Percentiles rank a stretch among this genome's conserved stretches.
These are phyloP conservation scores for Falcunculus frontatus DNA, from an alignment of 2,113 vertebrate genomes.

Conservation along the genomic window DNA sequence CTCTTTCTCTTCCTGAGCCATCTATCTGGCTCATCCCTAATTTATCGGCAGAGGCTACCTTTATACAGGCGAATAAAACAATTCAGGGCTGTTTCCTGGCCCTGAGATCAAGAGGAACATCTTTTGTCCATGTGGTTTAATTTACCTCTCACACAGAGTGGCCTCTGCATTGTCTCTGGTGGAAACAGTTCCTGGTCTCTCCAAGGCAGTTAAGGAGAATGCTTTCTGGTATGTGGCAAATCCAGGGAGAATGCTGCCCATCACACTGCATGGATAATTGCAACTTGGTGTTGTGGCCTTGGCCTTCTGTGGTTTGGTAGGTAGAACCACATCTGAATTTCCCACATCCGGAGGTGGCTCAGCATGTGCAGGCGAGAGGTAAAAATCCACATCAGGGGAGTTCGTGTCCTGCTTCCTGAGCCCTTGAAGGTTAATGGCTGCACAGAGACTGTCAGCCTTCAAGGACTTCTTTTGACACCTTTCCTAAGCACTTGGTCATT, in stretches of 20 bases:
- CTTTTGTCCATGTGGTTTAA: not conserved
- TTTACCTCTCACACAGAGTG: not conserved
- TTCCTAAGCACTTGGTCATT: not conserved
- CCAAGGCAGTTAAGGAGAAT: not conserved
- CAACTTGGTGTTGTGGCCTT: not conserved
- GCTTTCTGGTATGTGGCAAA: not conserved
- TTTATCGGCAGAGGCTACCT: not conserved
- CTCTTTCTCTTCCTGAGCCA: not conserved
- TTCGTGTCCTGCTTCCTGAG: not conserved
- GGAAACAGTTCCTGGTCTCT: not conserved
- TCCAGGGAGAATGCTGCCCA: not conserved
- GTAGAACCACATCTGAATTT: not conserved
- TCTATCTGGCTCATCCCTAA: not conserved
- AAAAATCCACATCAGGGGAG: not conserved
- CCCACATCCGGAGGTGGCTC: not conserved
- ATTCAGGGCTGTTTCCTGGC: not conserved
- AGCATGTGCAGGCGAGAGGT: accelerated
- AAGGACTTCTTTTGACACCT: not conserved
- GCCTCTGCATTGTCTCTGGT: not conserved
- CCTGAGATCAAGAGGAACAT: not conserved
- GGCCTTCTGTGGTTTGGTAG: not conserved
- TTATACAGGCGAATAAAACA: not conserved
- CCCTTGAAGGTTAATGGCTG: not conserved
- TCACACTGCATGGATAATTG: too few relatives aligned
- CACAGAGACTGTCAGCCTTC: not conserved